Evolutionary conservation across 2,113 vertebrate species (phyloP), one percentile per base, ranked within the genome.

Genomic region (Sterna hirundo): DNA sequence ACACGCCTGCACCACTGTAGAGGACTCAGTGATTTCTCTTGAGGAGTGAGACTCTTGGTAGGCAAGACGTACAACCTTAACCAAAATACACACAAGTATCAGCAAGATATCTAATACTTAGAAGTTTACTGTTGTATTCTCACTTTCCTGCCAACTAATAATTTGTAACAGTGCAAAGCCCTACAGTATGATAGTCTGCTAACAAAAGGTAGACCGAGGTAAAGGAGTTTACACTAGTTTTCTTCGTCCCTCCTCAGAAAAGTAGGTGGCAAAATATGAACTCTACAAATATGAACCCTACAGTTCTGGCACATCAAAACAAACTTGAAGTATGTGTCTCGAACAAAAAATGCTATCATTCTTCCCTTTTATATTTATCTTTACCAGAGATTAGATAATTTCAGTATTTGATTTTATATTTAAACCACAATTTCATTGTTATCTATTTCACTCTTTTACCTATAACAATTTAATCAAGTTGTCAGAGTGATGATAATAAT

Each of bases 1-100:
- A 99, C 98, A 91, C 97, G 99, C 90, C 99, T 99, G 98, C 99
- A 99, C 99, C 99, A 99, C 97, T 99, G 98, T 65, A 99, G 97
- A 95, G 99, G 98, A 93, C 96, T 99, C 97, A 98, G 82, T 88
- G 96, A 47, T 69, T 97, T 98, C 93, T 98, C 98, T 84, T 98
- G 97, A 54, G 97, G 82, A 29, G 82, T 36, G 49, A 97, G 97
- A 83, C 96, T 98, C 96, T 99, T 99, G 94, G 98, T 98, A 94
- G 99, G 98, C 90, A 98, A 98, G 86, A 98, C 93, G 25, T 99
- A 99, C 69, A 99, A 98, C 99, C 99, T 99, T 97, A 87, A 98
- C 91, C 88, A 96, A 97, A 98, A 96, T 16, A 96, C 90, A 96
- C 51, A 91, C 25, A 94, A 80, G 34, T n/a, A 40, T 93, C 82